Conservation (phyloP, 2,888 invertebrate genomes). For the Ctenicera cuprea region DNA sequence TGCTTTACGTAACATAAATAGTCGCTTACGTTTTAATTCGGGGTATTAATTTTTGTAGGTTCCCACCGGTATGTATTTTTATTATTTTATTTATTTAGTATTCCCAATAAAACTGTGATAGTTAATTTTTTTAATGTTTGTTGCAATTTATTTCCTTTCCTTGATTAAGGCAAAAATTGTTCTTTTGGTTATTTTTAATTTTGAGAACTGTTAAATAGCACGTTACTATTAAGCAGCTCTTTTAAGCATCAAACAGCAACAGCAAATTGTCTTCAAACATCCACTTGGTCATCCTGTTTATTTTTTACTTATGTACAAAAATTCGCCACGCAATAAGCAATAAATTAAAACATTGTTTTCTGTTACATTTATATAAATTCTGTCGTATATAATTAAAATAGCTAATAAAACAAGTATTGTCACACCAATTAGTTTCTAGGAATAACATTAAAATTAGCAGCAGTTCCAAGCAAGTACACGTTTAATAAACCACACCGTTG, state of each 20-base stretch:
- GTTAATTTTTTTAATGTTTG: too few relatives aligned
- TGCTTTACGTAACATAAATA: background rate
- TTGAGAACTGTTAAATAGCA: too few relatives aligned
- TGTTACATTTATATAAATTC: background rate
- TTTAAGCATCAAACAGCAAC: too few relatives aligned
- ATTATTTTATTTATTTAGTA: slow-evolving; percentile 1
- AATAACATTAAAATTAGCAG: slow-evolving; percentile 12
- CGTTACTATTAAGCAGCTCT: too few relatives aligned
- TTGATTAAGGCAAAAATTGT: too few relatives aligned
- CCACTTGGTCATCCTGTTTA: too few relatives aligned
- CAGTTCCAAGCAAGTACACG: background rate
- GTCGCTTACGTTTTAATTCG: background rate
- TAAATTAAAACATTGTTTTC: background rate
- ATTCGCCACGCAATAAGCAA: background rate
- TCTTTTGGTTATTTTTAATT: too few relatives aligned
- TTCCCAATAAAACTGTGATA: background rate
- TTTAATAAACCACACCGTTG: background rate
- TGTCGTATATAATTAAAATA: background rate
- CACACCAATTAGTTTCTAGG: slow-evolving; percentile 2
- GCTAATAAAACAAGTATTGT: background rate
- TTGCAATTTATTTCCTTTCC: too few relatives aligned
- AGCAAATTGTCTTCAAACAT: too few relatives aligned
- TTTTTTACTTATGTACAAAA: too few relatives aligned
- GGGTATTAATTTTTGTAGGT: background rate
- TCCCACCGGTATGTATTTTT: background rate